Evolutionary conservation across 2,888 invertebrate species (phyloP), one percentile per base, ranked within the genome.

Genomic region (Chalcis sispes): DNA sequence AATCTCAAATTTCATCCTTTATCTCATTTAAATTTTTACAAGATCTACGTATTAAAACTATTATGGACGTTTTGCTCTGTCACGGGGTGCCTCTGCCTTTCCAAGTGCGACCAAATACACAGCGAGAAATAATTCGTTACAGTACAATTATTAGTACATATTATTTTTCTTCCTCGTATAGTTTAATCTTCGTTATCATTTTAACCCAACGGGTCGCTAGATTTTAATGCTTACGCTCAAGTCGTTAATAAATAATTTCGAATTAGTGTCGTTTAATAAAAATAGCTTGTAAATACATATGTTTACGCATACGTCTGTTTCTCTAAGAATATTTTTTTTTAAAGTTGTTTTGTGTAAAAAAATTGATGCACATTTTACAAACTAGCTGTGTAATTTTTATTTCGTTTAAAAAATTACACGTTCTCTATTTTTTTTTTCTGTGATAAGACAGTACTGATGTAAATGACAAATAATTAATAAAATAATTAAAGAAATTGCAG

Each of bases 1-100:
- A 23, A 71, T 59, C 71, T 32, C 7, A 50, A 23, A 25, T 61
- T 48, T 65, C 27, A 25, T 59, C 54, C 1, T 71, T 71, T 71
- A 7, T n/a, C n/a, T 66, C 25, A 32, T 58, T 72, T 50, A 18
- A 65, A 5, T 29, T 52, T 32, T 58, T 46, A 23, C 48, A 56
- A 74, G 58, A 77, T 46, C 29, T 72, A 65, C 42, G 2, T 74
- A 65, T 70, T 77, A 80, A 77, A 78, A 79, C 84, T 85, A 84
- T 77, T 79, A 79, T 82, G 85, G 85, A 85, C 85, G 85, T 85
- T 85, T 85, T 78, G 80, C 80, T 82, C 81, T 80, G 79, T 79
- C 77, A 75, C 71, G 75, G 77, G 78, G 76, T 79, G 77, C 78
- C 78, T 78, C 78, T 72, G 67, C 71, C 70, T 77, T 72, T 64